These are phyloP conservation scores for Sebastes ruberrimus DNA, from an alignment of 2,797 vertebrate genomes.

Conservation along the genomic window DNA sequence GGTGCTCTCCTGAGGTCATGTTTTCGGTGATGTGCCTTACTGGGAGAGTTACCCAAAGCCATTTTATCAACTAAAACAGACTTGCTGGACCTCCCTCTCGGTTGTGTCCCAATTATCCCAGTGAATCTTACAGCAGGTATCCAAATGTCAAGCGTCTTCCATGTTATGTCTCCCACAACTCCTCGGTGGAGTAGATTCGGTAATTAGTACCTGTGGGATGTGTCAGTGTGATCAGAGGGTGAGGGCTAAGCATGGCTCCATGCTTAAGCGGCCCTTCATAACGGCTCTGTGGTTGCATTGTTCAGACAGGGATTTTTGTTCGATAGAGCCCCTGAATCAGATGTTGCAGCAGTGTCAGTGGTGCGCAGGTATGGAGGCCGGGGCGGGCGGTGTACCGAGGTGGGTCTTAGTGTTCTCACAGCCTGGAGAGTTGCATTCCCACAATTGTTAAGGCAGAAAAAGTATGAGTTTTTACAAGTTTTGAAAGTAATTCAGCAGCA, in stretches of 20 bases:
- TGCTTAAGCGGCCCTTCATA: conserved; percentile 61
- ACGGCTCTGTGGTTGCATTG: conserved; percentile 48
- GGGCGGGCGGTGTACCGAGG: conserved; percentile 38
- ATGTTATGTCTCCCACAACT: conserved; percentile 70
- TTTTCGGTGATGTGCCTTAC: conserved; percentile 61
- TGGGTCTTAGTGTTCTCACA: conserved; percentile 73
- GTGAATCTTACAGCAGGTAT: conserved; percentile 78
- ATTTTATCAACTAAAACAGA: conserved; percentile 77
- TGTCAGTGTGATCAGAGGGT: conserved; percentile 76
- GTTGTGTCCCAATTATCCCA: conserved; percentile 82
- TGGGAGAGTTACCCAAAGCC: conserved; percentile 66
- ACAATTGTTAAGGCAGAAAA: conserved; percentile 38
- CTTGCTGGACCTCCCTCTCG: conserved; percentile 73
- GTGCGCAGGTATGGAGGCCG: conserved; percentile 52
- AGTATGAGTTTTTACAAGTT: conserved; percentile 33
- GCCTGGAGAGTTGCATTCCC: conserved; percentile 64
- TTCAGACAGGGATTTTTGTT: conserved; percentile 72
- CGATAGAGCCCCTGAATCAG: conserved; percentile 64
- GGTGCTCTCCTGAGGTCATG: conserved; percentile 54
- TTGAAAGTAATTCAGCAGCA: conserved; percentile 11
- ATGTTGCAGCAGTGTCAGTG: conserved; percentile 54
- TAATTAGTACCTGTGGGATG: conserved; percentile 86
- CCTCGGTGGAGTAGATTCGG: conserved; percentile 63
- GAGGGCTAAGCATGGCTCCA: conserved; percentile 70
- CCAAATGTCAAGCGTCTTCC: conserved; percentile 83